Evolutionary conservation across 2,113 vertebrate genomes (phyloP).

Genomic region (Isurus oxyrinchus): DNA sequence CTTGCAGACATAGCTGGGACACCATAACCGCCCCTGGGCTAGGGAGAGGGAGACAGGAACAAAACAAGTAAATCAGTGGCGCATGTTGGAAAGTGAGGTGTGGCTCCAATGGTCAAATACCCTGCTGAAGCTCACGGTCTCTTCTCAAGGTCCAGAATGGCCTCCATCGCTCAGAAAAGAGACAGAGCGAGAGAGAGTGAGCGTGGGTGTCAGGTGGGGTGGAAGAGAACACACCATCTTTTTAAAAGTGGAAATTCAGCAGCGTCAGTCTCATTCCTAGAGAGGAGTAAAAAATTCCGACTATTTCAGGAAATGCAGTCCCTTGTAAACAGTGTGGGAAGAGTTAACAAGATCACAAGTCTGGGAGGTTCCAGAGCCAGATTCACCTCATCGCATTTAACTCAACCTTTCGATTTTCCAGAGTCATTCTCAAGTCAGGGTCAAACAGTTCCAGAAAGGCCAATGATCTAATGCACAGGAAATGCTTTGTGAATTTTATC

Average conservation of each 20-base stretch:
- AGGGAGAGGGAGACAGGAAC: neutral
- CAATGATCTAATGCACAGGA: neutral
- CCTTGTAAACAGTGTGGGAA: too few relatives aligned
- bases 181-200: too few relatives aligned
- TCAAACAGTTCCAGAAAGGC: neutral
- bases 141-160: neutral
- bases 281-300: neutral
- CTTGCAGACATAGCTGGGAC: neutral
- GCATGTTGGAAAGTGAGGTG: neutral
- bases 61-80: too few relatives aligned
- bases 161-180: too few relatives aligned
- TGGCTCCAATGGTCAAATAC: too few relatives aligned
- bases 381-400: neutral
- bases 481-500: neutral
- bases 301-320: neutral
- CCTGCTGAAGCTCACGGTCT: too few relatives aligned
- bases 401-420: neutral
- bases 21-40: too few relatives aligned
- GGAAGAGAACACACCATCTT: neutral
- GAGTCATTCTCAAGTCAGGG: neutral
- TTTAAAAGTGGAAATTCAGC: neutral
- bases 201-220: too few relatives aligned
- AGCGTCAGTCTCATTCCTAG: too few relatives aligned
- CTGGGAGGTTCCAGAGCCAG: neutral
- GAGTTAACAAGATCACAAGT: neutral